Evolutionary conservation across 2,113 vertebrate species (phyloP).

Genomic region (Grammomys dolichurus): DNA sequence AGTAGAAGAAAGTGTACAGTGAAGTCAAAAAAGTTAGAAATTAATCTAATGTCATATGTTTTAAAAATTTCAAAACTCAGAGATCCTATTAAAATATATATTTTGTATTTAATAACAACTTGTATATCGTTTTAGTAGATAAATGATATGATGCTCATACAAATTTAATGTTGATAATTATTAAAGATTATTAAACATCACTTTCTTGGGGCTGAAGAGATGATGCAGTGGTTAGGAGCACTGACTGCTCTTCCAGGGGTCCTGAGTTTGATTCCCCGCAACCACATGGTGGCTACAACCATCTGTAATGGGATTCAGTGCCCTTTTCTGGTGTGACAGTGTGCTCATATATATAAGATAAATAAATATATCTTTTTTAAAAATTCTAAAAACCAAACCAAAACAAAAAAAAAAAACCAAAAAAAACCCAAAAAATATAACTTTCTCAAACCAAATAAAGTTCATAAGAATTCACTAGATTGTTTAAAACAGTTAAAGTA

Average conservation of each 20-base stretch:
- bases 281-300: no score
- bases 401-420: no score
- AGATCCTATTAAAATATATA: not conserved
- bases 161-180: not conserved
- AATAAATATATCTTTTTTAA: no score
- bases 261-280: no score
- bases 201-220: not conserved
- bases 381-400: no score
- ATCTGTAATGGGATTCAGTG: no score
- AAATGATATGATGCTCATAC: conserved; percentile 1
- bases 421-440: not conserved
- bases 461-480: not conserved
- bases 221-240: no score
- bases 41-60: conserved; percentile 12
- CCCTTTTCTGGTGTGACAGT: no score
- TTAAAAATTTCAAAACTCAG: conserved; percentile 1
- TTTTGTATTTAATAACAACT: not conserved
- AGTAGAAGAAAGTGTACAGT: not conserved
- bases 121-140: not conserved
- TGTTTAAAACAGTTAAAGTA: conserved; percentile 21
- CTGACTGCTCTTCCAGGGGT: no score
- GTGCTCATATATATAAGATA: no score
- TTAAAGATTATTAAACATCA: not conserved
- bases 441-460: not conserved
- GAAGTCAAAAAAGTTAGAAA: not conserved